Percentiles rank a stretch among this genome's conserved stretches.
Evolutionary conservation across 2,113 vertebrate genomes (phyloP).

Genomic region (Nothocercus nigrocapillus): DNA sequence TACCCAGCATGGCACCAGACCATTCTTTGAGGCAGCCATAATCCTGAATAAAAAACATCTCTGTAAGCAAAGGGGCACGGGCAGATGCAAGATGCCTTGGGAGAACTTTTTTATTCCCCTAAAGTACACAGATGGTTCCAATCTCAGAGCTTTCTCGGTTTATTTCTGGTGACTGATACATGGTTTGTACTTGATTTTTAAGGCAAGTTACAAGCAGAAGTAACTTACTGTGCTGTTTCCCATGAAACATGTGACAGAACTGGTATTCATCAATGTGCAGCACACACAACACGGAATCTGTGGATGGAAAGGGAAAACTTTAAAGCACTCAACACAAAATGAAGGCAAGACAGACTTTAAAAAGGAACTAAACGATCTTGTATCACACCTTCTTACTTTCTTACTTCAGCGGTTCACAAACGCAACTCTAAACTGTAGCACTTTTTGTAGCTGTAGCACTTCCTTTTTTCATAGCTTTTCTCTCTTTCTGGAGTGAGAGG

Average conservation of each 20-base stretch:
- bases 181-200: neutral
- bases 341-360: neutral
- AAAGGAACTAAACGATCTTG: neutral
- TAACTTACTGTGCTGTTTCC: neutral
- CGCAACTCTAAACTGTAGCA: neutral
- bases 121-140: neutral
- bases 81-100: neutral
- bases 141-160: neutral
- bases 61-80: neutral
- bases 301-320: neutral
- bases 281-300: neutral
- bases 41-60: neutral
- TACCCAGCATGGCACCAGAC: neutral
- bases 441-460: neutral
- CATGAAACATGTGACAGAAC: neutral
- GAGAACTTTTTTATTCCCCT: neutral
- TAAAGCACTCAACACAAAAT: neutral
- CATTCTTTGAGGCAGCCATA: neutral
- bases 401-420: neutral
- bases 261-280: neutral
- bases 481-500: neutral
- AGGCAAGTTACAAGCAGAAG: neutral
- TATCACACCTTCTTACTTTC: neutral
- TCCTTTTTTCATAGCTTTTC: neutral
- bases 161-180: neutral